A percentile compares a stretch with the other conserved stretches of the same genome.
Conservation (phyloP, 2,888 invertebrate species). For the Caenorhabditis macrosperma region DNA sequence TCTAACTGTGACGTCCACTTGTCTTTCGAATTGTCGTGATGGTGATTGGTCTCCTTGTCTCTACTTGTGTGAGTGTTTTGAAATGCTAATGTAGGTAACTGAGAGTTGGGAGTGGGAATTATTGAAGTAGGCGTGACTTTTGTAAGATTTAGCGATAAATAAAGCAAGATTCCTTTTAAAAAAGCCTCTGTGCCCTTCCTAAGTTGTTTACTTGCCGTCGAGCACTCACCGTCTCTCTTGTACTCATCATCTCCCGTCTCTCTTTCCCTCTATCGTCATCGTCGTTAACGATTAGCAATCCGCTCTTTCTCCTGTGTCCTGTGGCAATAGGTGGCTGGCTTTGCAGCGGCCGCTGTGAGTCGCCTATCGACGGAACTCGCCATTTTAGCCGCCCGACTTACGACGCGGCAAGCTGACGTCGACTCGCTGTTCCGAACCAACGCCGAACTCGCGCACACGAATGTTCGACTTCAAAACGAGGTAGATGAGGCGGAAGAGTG, state of each 20-base stretch:
- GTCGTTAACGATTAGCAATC: background rate
- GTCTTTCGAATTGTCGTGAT: background rate
- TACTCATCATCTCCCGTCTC: too few relatives aligned
- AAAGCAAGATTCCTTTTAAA: too few relatives aligned
- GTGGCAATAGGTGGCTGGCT: slow-evolving; percentile 57
- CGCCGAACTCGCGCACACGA: slow-evolving; percentile 76
- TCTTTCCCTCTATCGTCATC: background rate
- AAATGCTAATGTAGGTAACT: too few relatives aligned
- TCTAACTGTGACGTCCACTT: background rate
- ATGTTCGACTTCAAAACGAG: slow-evolving; percentile 74
- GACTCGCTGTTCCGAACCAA: slow-evolving; percentile 77
- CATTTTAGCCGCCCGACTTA: slow-evolving; percentile 77
- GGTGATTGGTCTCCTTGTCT: background rate
- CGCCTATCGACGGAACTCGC: slow-evolving; percentile 72
- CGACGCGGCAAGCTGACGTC: slow-evolving; percentile 75
- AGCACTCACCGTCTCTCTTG: background rate
- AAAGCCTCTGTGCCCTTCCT: too few relatives aligned
- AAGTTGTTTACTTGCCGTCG: too few relatives aligned
- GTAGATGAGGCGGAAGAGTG: slow-evolving; percentile 68
- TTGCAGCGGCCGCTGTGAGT: slow-evolving; percentile 64
- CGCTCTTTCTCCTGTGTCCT: slow-evolving; percentile 27
- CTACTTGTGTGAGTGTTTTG: too few relatives aligned
- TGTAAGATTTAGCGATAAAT: too few relatives aligned
- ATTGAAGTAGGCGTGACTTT: too few relatives aligned
- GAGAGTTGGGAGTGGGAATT: too few relatives aligned